A percentile compares a stretch with the other conserved stretches of the same genome.
phyloP scores from a whole-genome alignment of 2,888 invertebrate species.

The Gymnosoma rotundatum region DNA sequence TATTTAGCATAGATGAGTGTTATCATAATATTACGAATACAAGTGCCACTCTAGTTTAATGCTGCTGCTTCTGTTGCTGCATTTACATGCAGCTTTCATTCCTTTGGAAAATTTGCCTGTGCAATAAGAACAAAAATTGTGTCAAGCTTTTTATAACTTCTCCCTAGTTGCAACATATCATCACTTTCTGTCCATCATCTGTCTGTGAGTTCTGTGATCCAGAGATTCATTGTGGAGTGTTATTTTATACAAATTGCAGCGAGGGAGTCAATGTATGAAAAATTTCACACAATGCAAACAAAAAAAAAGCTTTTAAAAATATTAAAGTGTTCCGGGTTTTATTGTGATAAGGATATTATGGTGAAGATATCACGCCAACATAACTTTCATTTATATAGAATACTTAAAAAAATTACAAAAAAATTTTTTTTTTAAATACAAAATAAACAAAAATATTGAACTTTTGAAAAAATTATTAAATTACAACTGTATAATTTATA shows the following conservation, averaged over 20 bases:
- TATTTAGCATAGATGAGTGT: constrained; percentile 43
- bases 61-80: not conserved
- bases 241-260: not conserved
- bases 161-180: constrained; percentile 26
- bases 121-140: constrained; percentile 33
- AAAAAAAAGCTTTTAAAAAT: constrained; percentile 59
- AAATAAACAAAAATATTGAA: constrained; percentile 25
- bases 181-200: not conserved
- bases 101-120: constrained; percentile 29
- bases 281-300: constrained; percentile 36
- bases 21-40: constrained; percentile 44
- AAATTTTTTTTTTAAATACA: not conserved
- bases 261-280: constrained; percentile 30
- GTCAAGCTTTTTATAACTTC: constrained; percentile 59
- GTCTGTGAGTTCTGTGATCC: not conserved
- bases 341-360: constrained; percentile 53
- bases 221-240: not conserved
- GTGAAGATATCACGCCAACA: not conserved
- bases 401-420: not conserved
- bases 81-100: constrained; percentile 1
- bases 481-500: not conserved
- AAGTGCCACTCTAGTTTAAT: constrained; percentile 37
- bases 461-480: constrained; percentile 12
- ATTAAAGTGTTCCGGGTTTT: constrained; percentile 67
- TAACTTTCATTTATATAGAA: not conserved